phyloP scores from a whole-genome alignment of 2,113 vertebrate species.

The Trochalopteron elliotii region DNA sequence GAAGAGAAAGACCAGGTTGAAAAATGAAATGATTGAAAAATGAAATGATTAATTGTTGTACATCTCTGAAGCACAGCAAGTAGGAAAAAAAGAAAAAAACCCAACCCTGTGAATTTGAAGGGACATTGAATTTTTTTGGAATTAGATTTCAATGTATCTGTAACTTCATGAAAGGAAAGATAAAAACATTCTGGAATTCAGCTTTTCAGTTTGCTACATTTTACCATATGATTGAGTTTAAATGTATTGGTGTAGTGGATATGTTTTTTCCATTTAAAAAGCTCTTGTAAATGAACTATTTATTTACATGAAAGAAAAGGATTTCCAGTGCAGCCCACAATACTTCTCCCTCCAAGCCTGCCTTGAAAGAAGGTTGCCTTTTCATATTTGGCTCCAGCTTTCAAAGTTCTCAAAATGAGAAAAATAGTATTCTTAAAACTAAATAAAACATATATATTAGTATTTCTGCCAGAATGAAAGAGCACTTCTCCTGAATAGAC shows the following conservation, averaged over 20 bases:
- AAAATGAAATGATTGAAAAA: constrained; percentile 15
- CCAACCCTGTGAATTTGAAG: neutral
- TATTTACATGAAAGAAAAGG: constrained; percentile 76
- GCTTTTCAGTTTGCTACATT: constrained; percentile 47
- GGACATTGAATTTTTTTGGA: neutral
- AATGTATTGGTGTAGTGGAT: constrained; percentile 47
- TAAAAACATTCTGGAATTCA: constrained; percentile 40
- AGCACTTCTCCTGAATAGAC: constrained; percentile 69
- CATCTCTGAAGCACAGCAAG: neutral
- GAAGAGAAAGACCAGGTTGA: neutral
- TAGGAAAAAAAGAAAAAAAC: neutral
- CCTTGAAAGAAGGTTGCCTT: constrained; percentile 56
- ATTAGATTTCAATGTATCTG: neutral
- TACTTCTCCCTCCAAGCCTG: constrained; percentile 63
- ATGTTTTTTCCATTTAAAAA: constrained; percentile 65
- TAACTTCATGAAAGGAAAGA: constrained; percentile 44
- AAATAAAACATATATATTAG: constrained; percentile 75
- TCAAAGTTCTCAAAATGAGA: constrained; percentile 66
- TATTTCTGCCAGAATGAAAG: constrained; percentile 72
- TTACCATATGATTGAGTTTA: constrained; percentile 62
- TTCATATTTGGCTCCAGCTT: constrained; percentile 65
- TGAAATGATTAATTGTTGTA: neutral
- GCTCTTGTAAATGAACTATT: constrained; percentile 70
- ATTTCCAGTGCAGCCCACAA: constrained; percentile 52
- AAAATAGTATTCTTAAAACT: constrained; percentile 69